Conservation (phyloP, 2,888 invertebrate species). For the Acanthoscelides obtectus region DNA sequence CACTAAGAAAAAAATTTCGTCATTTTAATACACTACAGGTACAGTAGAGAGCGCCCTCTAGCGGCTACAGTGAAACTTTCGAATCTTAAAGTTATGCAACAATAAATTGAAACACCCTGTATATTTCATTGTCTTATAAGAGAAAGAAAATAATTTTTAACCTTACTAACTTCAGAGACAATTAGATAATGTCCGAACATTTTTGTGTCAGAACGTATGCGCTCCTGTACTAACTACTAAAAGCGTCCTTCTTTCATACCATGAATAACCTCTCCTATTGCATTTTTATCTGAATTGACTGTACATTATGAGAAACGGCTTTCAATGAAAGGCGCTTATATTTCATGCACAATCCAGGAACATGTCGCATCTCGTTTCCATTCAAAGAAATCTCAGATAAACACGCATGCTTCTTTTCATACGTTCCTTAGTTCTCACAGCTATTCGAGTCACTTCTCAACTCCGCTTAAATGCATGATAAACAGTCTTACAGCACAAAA, state of each 20-base stretch:
- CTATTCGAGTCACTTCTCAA: neutral
- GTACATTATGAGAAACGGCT: neutral
- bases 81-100: no score
- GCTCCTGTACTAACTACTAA: no score
- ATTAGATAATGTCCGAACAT: no score
- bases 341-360: neutral
- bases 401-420: neutral
- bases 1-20: no score
- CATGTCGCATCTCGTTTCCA: neutral
- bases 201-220: no score
- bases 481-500: neutral
- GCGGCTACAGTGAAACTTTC: no score
- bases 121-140: no score
- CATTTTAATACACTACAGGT: no score
- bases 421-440: neutral
- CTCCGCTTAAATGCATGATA: neutral
- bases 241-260: neutral
- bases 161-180: no score
- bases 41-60: no score
- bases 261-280: neutral
- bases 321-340: neutral
- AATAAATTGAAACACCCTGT: no score
- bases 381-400: neutral
- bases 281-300: neutral
- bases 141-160: no score